Evolutionary conservation across 2,797 vertebrate genomes (phyloP).

Genomic region (Sternotherus odoratus): DNA sequence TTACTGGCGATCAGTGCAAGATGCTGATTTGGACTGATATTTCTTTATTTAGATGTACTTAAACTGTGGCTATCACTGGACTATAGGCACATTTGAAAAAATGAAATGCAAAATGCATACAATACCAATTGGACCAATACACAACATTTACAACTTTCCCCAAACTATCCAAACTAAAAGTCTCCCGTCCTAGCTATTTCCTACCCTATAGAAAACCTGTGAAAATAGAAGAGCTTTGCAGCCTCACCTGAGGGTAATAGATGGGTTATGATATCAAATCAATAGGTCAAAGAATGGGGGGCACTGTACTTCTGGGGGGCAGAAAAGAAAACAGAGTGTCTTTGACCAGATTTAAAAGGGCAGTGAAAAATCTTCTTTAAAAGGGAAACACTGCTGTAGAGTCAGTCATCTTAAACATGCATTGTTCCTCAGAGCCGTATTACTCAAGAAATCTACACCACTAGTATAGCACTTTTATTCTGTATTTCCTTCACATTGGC

Average conservation of each 20-base stretch:
- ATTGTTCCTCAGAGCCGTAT: not conserved
- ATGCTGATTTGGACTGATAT: not conserved
- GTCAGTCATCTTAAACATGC: not conserved
- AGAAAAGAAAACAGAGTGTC: not conserved
- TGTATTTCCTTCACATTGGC: not conserved
- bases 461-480: not conserved
- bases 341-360: not conserved
- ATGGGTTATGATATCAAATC: not conserved
- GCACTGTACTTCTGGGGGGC: not conserved
- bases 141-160: not conserved
- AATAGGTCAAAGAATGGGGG: not conserved
- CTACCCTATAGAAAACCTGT: not conserved
- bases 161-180: not conserved
- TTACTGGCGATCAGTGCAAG: not conserved
- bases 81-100: not conserved
- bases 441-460: not conserved
- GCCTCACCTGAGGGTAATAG: not conserved
- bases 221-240: not conserved
- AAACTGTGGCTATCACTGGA: not conserved
- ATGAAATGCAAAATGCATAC: not conserved
- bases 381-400: not conserved
- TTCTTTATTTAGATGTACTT: not conserved
- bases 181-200: not conserved
- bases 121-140: not conserved
- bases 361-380: not conserved